Evolutionary conservation across 2,888 invertebrate genomes (phyloP).

Genomic region (Eurytoma adleriae): DNA sequence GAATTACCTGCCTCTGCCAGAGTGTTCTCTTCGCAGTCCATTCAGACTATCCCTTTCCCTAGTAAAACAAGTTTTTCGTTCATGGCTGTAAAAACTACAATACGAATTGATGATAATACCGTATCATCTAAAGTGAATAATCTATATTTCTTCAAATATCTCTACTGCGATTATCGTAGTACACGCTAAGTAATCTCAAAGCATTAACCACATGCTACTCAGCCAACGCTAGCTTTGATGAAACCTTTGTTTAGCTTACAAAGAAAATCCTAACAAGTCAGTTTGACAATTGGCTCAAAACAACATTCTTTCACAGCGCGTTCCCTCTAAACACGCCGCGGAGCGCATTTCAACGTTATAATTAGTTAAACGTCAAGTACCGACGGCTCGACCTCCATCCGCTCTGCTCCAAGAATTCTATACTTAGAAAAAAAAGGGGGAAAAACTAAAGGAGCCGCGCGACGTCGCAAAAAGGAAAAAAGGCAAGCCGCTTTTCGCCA

Average conservation of each 20-base stretch:
- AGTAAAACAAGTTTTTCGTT: conserved; percentile 41
- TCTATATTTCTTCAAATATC: neutral
- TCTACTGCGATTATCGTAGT: neutral
- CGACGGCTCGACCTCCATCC: too few relatives aligned
- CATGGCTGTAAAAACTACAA: conserved; percentile 46
- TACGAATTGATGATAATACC: conserved; percentile 30
- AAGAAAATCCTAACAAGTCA: neutral
- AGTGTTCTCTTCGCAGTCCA: conserved; percentile 70
- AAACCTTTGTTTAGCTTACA: neutral
- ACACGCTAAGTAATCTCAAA: neutral
- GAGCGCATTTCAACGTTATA: too few relatives aligned
- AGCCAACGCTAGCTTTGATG: neutral
- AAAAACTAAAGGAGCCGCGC: too few relatives aligned
- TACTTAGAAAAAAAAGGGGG: too few relatives aligned
- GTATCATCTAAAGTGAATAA: conserved; percentile 12
- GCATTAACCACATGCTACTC: neutral
- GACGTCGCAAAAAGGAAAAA: neutral
- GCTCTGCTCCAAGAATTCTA: too few relatives aligned
- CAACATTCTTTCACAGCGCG: neutral
- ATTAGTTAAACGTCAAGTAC: too few relatives aligned
- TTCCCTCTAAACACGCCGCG: too few relatives aligned
- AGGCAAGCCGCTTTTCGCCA: neutral
- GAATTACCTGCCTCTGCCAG: conserved; percentile 70
- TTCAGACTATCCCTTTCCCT: conserved; percentile 67
- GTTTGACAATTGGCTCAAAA: neutral